A percentile compares a stretch with the other conserved stretches of the same genome.
These are phyloP conservation scores for Habroteleia sp. DNA, from an alignment of 2,888 invertebrate species.

Conservation along the genomic window DNA sequence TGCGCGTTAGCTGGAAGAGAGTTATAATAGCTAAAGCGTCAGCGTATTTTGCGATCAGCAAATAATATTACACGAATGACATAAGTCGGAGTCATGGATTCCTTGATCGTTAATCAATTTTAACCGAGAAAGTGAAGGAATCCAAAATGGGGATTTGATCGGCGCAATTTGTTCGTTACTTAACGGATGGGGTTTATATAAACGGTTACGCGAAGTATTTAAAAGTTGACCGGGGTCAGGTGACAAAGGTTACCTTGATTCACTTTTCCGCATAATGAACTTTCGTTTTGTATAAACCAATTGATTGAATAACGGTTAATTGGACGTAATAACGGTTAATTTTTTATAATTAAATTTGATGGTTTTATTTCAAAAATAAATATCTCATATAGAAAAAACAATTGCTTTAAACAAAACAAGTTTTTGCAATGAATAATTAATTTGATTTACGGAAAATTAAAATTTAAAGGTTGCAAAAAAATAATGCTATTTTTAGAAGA, in stretches of 20 bases:
- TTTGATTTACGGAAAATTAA: too few relatives aligned
- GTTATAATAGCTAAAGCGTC: slow-evolving; percentile 19
- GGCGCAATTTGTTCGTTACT: slow-evolving; percentile 34
- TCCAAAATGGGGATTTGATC: slow-evolving; percentile 28
- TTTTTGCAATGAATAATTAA: too few relatives aligned
- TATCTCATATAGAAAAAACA: too few relatives aligned
- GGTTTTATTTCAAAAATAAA: too few relatives aligned
- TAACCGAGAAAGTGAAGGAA: slow-evolving; percentile 34
- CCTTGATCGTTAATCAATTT: slow-evolving; percentile 44
- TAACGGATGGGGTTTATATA: slow-evolving; percentile 25
- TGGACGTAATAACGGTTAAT: background rate
- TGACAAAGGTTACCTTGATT: slow-evolving; percentile 21
- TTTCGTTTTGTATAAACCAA: too few relatives aligned
- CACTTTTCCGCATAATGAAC: background rate
- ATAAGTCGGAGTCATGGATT: slow-evolving; percentile 41
- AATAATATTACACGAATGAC: slow-evolving; percentile 16
- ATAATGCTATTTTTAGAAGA: too few relatives aligned
- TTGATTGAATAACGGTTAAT: too few relatives aligned
- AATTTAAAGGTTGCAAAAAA: too few relatives aligned
- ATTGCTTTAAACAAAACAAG: too few relatives aligned
- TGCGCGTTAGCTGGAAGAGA: slow-evolving; percentile 12
- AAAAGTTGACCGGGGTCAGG: slow-evolving; percentile 14
- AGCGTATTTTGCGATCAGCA: slow-evolving; percentile 1
- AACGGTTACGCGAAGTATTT: slow-evolving; percentile 21
- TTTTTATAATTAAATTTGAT: too few relatives aligned